These are phyloP conservation scores for Shinisaurus crocodilurus DNA, from an alignment of 2,113 vertebrate species.

Conservation along the genomic window DNA sequence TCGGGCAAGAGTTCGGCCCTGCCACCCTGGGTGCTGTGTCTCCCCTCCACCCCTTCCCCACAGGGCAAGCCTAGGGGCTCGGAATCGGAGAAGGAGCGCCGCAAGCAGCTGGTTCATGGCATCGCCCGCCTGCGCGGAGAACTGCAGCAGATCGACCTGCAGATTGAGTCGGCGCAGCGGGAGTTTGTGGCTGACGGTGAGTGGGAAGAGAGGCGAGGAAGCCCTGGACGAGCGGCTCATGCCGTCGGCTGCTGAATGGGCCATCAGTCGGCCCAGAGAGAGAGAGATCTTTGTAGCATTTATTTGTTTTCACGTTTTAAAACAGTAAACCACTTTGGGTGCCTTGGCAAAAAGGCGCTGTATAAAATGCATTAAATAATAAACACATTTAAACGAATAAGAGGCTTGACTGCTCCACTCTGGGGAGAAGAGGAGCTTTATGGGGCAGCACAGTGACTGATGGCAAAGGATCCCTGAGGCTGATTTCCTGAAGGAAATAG, in stretches of 20 bases:
- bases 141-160: constrained; percentile 81
- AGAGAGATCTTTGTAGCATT: too few relatives aligned
- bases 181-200: constrained; percentile 82
- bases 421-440: background rate
- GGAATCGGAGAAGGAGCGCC: constrained; percentile 71
- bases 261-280: too few relatives aligned
- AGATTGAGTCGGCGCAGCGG: constrained; percentile 77
- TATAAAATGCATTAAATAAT: background rate
- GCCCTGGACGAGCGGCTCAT: too few relatives aligned
- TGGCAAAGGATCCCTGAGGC: background rate
- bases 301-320: background rate
- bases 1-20: background rate
- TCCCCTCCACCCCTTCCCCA: background rate
- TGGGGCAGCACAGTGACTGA: background rate
- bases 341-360: background rate
- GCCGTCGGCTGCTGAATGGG: too few relatives aligned
- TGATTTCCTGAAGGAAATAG: too few relatives aligned
- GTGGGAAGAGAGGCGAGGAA: background rate
- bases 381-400: too few relatives aligned
- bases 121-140: constrained; percentile 78
- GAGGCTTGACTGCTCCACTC: too few relatives aligned
- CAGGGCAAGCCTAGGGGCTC: constrained; percentile 68
- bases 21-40: constrained; percentile 5
- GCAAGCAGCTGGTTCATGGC: constrained; percentile 76
- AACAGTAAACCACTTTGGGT: background rate